A percentile compares a stretch with the other conserved stretches of the same genome.
These are phyloP conservation scores for Crioceris asparagi DNA, from an alignment of 2,888 invertebrate genomes.

Conservation along the genomic window DNA sequence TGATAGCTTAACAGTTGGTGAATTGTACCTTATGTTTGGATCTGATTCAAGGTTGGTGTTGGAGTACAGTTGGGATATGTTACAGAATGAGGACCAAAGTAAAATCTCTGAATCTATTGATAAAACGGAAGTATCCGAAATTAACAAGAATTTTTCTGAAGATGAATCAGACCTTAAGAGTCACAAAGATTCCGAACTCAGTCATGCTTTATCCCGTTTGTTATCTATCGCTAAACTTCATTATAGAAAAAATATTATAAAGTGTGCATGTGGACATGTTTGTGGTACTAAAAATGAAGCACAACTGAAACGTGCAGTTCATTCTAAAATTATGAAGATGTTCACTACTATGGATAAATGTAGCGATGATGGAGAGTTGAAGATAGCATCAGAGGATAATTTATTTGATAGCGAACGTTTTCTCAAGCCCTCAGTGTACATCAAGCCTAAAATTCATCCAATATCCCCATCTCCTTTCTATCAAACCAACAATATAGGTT, in stretches of 20 bases:
- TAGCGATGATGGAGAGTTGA: constrained; percentile 14
- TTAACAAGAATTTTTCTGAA: constrained; percentile 3
- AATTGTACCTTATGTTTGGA: constrained; percentile 80
- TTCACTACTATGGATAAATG: constrained; percentile 16
- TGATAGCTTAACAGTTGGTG: constrained; percentile 75
- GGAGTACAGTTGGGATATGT: constrained; percentile 68
- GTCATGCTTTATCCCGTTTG: constrained; percentile 42
- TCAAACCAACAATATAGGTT: constrained; percentile 9
- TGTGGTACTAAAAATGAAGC: constrained; percentile 31
- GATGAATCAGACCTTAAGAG: constrained; percentile 4
- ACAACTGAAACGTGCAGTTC: constrained; percentile 19
- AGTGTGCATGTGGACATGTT: constrained; percentile 48
- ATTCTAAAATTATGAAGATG: constrained; percentile 18
- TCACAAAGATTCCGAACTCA: constrained; percentile 17
- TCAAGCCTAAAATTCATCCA: constrained; percentile 14
- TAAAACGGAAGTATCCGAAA: constrained; percentile 5
- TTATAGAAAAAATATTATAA: constrained; percentile 34
- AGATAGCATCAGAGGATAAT: constrained; percentile 11
- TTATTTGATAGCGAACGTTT: constrained; percentile 14
- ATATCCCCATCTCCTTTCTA: constrained; percentile 10
- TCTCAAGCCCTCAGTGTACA: constrained; percentile 12
- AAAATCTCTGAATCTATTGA: constrained; percentile 1
- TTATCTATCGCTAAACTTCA: constrained; percentile 44
- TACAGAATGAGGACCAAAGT: constrained; percentile 11
- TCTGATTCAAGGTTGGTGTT: constrained; percentile 61